These are phyloP conservation scores for Amphiprion percula DNA, from an alignment of 2,113 vertebrate species.

Conservation along the genomic window DNA sequence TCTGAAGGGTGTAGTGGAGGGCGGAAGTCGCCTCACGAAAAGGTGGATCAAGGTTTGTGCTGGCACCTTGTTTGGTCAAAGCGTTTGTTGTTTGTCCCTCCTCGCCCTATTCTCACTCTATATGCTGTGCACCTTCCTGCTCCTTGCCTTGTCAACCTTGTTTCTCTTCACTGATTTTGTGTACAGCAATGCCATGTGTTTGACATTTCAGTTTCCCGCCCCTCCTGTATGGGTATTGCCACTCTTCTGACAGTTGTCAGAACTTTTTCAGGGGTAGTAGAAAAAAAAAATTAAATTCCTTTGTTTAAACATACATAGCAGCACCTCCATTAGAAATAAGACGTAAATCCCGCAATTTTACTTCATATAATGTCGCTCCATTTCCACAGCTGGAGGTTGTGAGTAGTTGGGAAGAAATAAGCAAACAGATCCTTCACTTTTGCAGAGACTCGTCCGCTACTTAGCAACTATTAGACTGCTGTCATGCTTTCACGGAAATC, in stretches of 20 bases:
- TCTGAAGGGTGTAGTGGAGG: constrained; percentile 89
- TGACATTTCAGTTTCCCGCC: constrained; percentile 59
- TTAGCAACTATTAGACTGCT: constrained; percentile 6
- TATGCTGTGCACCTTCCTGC: constrained; percentile 45
- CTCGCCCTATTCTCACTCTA: constrained; percentile 34
- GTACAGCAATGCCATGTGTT: constrained; percentile 52
- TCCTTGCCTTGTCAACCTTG: constrained; percentile 67
- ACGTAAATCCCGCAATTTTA: constrained; percentile 1
- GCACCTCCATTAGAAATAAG: neutral
- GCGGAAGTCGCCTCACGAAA: constrained; percentile 87
- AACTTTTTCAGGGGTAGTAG: constrained; percentile 19
- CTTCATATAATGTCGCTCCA: neutral
- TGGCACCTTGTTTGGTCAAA: constrained; percentile 41
- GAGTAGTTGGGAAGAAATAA: constrained; percentile 3
- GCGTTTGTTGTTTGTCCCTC: constrained; percentile 49
- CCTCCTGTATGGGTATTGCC: constrained; percentile 40
- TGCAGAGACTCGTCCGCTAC: constrained; percentile 7
- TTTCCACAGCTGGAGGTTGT: neutral
- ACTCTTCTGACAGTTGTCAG: constrained; percentile 47
- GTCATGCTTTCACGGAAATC: constrained; percentile 14
- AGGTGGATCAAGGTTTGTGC: constrained; percentile 95
- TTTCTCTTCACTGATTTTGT: constrained; percentile 69
- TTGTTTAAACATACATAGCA: neutral
- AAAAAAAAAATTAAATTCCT: neutral
- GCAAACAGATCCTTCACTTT: constrained; percentile 7